Evolutionary conservation across 37 sponge, comb jelly and placozoan species (phyloP), one percentile per base, ranked within the genome.

Genomic region (Ianthella basta): DNA sequence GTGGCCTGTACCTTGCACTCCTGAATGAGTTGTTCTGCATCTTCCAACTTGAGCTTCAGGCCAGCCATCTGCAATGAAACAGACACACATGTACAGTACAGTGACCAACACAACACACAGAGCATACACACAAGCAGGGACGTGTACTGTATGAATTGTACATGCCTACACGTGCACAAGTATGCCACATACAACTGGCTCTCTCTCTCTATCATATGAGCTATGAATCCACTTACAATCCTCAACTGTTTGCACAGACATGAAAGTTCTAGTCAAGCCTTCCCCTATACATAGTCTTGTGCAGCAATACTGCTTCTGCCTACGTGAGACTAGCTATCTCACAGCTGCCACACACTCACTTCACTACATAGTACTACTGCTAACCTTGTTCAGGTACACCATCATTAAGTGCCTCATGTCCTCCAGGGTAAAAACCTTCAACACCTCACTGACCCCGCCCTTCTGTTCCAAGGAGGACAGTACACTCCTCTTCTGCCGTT

Each of bases 361-460:
- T 8, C 8, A 10, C 50, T 44, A 44, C 8, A n/a, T n/a, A n/a
- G n/a, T n/a, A n/a, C 50, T 44, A 4, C n/a, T 61, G 37, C n/a
- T 53, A 53, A 75, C 78, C 78, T 75, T 75, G 23, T 75, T 24
- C n/a, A 75, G 78, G 37, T 75, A 75, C 37, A 32, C 56, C 2
- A 21, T 24, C 23, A 81, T 23, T 60, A 81, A n/a, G 35, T 81
- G 41, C 41, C 35, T 59, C 2, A 40, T 81, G 35, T 35, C 35
- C n/a, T n/a, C 15, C 5, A 24, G 54, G 54, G 54, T n/a, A 21
- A 75, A 53, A 23, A 40, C 54, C 54, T 53, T 50, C 78, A 75
- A 24, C 54, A 53, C 15, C 24, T 40, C 21, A 4, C 15, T 75
- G 54, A 21, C 24, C n/a, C 53, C 53, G n/a, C 44, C 54, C 37